Evolutionary conservation across 2,113 vertebrate species (phyloP).

Genomic region (Hemiscyllium ocellatum): DNA sequence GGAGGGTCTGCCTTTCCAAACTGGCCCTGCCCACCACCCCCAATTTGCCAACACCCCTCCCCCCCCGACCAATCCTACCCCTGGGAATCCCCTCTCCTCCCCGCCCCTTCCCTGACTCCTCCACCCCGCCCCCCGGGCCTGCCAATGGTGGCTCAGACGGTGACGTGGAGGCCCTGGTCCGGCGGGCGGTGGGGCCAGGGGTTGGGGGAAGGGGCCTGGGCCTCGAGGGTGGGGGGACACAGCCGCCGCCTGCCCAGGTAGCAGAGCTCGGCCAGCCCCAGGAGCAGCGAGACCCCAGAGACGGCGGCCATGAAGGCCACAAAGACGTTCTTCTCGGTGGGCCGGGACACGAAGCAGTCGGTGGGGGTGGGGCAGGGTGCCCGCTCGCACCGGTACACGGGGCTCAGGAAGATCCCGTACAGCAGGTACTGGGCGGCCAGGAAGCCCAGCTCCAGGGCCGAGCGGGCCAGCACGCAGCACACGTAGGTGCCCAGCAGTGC

Average conservation of each 20-base stretch:
- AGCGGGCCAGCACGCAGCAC: not conserved
- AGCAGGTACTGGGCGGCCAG: not conserved
- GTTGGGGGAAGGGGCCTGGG: not conserved
- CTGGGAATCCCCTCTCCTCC: no score
- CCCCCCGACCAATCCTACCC: no score
- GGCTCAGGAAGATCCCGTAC: not conserved
- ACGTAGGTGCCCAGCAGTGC: not conserved
- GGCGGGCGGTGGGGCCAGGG: not conserved
- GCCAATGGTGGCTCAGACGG: no score
- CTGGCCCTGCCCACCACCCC: no score
- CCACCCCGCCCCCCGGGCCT: no score
- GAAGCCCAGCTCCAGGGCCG: not conserved
- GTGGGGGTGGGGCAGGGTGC: not conserved
- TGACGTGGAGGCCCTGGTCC: no score
- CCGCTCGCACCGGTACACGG: not conserved
- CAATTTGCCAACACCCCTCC: no score
- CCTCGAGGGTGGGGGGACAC: no score
- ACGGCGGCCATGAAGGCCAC: not conserved
- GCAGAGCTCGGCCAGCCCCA: conserved; percentile 20
- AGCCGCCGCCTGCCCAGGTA: not conserved
- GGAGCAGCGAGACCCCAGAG: not conserved
- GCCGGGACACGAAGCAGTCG: conserved; percentile 24
- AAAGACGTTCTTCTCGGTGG: conserved; percentile 27
- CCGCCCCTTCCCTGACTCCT: no score
- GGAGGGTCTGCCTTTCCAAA: no score